Base-by-base conservation (phyloP, 2,113 vertebrate species). In the Cyprinodon tularosa region DNA sequence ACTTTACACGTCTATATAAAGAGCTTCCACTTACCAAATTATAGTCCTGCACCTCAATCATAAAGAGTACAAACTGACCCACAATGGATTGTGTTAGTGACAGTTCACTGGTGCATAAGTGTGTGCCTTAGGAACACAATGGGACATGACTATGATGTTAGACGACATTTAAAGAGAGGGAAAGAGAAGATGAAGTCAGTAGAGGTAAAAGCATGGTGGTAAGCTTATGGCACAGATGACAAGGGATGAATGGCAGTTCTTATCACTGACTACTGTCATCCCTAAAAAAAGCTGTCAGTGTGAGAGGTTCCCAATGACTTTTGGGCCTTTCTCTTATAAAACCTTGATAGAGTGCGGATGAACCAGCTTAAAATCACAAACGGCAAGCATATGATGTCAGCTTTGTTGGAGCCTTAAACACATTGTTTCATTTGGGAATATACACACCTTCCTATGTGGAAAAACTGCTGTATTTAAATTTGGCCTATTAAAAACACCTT, bases 91-190 rank as follows among this genome's bases (percentile, higher is more conserved):
- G 66, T 67, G 64, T 65, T 65, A 63, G 64, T 78, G 82, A 81
- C 59, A 4, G 68, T 62, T 62, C 42, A 40, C 47, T 77, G 45
- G 62, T 74, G 79, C 77, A 50, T 77, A 40, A 12, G 71, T 89
- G 85, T 83, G 82, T 86, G 74, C 83, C 62, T 4, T 59, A 85
- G 77, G 84, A 83, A 79, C 72, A 70, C 69, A 62, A 66, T 3
- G 40, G 76, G 68, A 79, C 67, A 77, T 81, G 83, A 84, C 68
- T 80, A 71, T 39, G 29, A 87, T 79, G 82, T 70, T 62, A 81
- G 71, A 68, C 91, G 92, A 88, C 91, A 92, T 90, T 92, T 90
- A 84, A 48, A n/a, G 39, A 29, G 57, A 11, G 7, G 36, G 39
- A 73, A 45, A 65, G 65, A 12, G 68, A 20, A 76, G 72, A 57